A percentile compares a stretch with the other conserved stretches of the same genome.
Conservation (phyloP, 1,140 invertebrate genomes). For the Aradophagus sp. region DNA sequence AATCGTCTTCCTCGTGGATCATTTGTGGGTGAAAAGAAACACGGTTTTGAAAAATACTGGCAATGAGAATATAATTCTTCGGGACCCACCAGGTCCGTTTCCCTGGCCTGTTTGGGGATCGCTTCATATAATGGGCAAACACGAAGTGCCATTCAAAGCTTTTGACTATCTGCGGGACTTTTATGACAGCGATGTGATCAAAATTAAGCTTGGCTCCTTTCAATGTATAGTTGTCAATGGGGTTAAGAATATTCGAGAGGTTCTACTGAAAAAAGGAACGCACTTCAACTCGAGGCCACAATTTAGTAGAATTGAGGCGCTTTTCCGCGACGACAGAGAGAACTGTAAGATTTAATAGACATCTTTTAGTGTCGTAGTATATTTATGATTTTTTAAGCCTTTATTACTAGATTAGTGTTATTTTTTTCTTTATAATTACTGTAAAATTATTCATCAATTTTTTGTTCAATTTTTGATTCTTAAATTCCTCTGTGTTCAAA, state of each 20-base stretch:
- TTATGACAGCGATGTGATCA: slow-evolving; percentile 77
- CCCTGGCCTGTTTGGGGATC: slow-evolving; percentile 79
- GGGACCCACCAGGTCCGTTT: slow-evolving; percentile 76
- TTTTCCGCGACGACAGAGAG: slow-evolving; percentile 81
- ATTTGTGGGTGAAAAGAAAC: slow-evolving; percentile 38
- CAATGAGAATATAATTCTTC: slow-evolving; percentile 34
- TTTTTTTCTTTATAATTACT: too few relatives aligned
- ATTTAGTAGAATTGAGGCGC: slow-evolving; percentile 78
- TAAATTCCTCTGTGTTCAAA: neutral
- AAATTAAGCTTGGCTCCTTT: slow-evolving; percentile 77
- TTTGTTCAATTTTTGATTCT: neutral
- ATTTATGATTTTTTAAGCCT: too few relatives aligned
- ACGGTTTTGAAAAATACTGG: slow-evolving; percentile 14
- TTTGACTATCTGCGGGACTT: slow-evolving; percentile 76
- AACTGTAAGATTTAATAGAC: slow-evolving; percentile 80
- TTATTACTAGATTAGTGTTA: too few relatives aligned
- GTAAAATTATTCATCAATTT: too few relatives aligned
- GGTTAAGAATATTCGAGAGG: slow-evolving; percentile 79
- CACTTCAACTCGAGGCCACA: slow-evolving; percentile 81
- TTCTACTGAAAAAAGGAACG: slow-evolving; percentile 78
- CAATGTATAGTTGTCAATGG: slow-evolving; percentile 80
- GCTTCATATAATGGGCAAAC: slow-evolving; percentile 77
- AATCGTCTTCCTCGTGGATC: slow-evolving; percentile 46
- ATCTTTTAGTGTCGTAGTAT: too few relatives aligned
- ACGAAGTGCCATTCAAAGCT: slow-evolving; percentile 80